Evolutionary conservation across 2,113 vertebrate species (phyloP).

Genomic region (Crotalus horridus): DNA sequence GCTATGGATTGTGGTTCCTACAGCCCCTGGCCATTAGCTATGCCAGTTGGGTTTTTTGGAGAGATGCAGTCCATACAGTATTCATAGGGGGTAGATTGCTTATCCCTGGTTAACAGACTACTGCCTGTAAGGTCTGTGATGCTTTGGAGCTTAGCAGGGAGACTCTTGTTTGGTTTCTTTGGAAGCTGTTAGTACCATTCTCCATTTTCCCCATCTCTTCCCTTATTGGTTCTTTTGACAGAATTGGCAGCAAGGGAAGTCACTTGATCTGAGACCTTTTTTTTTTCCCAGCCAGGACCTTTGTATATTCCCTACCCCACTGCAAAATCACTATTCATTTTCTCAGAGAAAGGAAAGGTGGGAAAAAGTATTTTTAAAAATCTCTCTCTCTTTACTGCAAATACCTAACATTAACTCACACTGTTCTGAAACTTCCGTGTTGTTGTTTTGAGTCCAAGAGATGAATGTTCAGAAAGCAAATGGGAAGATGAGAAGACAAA

Average conservation of each 20-base stretch:
- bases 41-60: neutral
- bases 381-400: slow-evolving; percentile 6
- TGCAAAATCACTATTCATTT: neutral
- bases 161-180: neutral
- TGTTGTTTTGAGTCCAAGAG: neutral
- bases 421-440: neutral
- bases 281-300: neutral
- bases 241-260: neutral
- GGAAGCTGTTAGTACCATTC: neutral
- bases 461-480: neutral
- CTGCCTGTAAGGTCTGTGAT: neutral
- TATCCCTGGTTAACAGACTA: neutral
- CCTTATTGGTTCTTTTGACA: neutral
- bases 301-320: neutral
- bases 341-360: neutral
- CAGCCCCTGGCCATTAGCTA: neutral
- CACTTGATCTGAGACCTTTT: too few relatives aligned
- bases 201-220: neutral
- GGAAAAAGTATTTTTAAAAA: neutral
- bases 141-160: neutral
- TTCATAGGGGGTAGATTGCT: neutral
- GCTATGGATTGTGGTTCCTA: neutral
- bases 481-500: neutral
- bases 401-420: neutral
- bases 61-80: neutral